Evolutionary conservation across 2,888 invertebrate species (phyloP).

Genomic region (Sphaerophoria taeniata): DNA sequence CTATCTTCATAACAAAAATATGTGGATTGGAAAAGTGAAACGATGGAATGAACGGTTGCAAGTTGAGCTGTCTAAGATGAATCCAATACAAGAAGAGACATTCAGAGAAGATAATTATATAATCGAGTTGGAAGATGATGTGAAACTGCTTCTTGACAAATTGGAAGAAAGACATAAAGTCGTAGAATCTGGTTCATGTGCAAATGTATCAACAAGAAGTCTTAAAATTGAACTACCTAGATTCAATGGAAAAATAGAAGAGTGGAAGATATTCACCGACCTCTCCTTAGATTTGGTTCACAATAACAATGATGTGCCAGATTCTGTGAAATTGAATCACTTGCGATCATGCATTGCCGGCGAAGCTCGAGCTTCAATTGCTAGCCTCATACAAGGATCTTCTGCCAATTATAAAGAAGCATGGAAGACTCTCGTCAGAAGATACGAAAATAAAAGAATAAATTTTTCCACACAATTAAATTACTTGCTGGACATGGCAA

Average conservation of each 20-base stretch:
- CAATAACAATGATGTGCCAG: constrained; percentile 4
- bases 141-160: not conserved
- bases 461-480: constrained; percentile 3
- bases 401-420: constrained; percentile 9
- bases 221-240: not conserved
- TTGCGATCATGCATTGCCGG: constrained; percentile 13
- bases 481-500: not conserved
- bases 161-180: not conserved
- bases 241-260: not conserved
- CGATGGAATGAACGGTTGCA: not conserved
- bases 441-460: too few species aligned
- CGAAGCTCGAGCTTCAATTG: constrained; percentile 7
- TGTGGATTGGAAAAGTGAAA: constrained; percentile 8
- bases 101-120: constrained; percentile 12
- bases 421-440: constrained; percentile 7
- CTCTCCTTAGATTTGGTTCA: constrained; percentile 5
- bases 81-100: not conserved
- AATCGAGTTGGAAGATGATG: constrained; percentile 10
- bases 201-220: not conserved
- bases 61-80: constrained; percentile 1
- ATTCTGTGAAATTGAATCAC: constrained; percentile 6
- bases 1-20: not conserved
- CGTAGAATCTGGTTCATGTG: not conserved
- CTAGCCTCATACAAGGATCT: too few species aligned
- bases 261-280: constrained; percentile 1